phyloP scores from a whole-genome alignment of 2,888 invertebrate genomes.

The Drosophila prolongata region DNA sequence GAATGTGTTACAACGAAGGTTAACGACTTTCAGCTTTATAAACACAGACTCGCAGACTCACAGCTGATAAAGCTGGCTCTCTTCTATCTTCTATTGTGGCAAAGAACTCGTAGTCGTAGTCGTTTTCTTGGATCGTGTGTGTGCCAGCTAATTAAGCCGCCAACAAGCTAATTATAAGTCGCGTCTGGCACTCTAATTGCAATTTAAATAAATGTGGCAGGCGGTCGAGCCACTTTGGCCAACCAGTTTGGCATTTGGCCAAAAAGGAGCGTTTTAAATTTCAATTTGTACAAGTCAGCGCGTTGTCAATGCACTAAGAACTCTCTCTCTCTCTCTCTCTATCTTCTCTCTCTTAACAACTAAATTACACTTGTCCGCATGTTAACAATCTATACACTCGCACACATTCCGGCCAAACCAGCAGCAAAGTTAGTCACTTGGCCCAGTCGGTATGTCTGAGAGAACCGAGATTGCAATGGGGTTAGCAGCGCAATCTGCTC shows the following conservation, averaged over 20 bases:
- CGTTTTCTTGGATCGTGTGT: constrained; percentile 14
- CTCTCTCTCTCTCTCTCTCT: constrained; percentile 27
- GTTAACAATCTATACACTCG: constrained; percentile 69
- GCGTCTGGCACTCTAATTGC: constrained; percentile 61
- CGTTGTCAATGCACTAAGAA: constrained; percentile 67
- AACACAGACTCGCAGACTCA: constrained; percentile 51
- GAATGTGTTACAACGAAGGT: constrained; percentile 81
- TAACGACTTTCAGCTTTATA: constrained; percentile 81
- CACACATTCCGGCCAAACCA: constrained; percentile 53
- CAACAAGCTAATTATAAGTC: constrained; percentile 75
- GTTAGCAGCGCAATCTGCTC: constrained; percentile 81
- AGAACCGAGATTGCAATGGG: constrained; percentile 72
- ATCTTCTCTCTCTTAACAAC: constrained; percentile 63
- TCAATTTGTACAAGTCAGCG: constrained; percentile 77
- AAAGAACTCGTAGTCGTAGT: constrained; percentile 30
- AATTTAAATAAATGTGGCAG: constrained; percentile 79
- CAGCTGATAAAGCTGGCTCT: constrained; percentile 60
- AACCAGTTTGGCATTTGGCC: constrained; percentile 67
- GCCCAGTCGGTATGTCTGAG: constrained; percentile 52
- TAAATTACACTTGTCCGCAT: constrained; percentile 80
- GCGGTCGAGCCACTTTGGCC: constrained; percentile 52
- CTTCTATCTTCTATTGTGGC: constrained; percentile 43
- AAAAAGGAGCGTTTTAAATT: constrained; percentile 76
- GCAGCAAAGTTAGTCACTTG: constrained; percentile 46
- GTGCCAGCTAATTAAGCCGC: constrained; percentile 69